phyloP scores from a whole-genome alignment of 2,888 invertebrate species.

The Nemapogon koenigi region DNA sequence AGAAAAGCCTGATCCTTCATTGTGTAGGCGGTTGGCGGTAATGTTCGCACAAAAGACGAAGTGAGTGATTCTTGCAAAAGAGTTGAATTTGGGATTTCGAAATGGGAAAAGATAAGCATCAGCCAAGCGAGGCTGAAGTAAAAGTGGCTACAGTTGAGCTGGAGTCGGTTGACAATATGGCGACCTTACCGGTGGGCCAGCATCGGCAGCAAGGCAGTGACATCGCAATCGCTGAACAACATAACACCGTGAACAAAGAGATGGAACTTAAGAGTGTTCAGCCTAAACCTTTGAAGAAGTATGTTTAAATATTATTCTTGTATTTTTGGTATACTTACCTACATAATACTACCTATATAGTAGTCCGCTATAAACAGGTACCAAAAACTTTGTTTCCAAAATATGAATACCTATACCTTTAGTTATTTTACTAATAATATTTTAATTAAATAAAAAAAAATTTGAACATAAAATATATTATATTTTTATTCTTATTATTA shows the following conservation, averaged over 20 bases:
- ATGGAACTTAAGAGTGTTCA: conserved; percentile 87
- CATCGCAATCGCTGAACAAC: conserved; percentile 79
- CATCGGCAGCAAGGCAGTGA: conserved; percentile 73
- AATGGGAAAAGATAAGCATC: conserved; percentile 60
- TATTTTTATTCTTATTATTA: too few relatives aligned
- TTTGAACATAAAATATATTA: too few relatives aligned
- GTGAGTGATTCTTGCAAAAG: conserved; percentile 5
- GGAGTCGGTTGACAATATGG: conserved; percentile 88
- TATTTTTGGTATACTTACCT: too few relatives aligned
- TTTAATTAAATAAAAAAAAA: too few relatives aligned
- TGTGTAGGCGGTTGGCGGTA: conserved; percentile 1
- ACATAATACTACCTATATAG: too few relatives aligned
- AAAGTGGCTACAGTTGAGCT: conserved; percentile 90
- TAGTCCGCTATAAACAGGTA: too few relatives aligned
- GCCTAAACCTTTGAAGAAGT: conserved; percentile 86
- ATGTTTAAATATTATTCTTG: conserved; percentile 28
- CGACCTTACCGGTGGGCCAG: conserved; percentile 84
- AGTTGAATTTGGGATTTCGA: conserved; percentile 18
- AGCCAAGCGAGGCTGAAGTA: conserved; percentile 73
- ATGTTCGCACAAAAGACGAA: neutral
- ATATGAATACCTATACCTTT: too few relatives aligned
- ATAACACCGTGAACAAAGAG: conserved; percentile 84
- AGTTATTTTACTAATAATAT: too few relatives aligned
- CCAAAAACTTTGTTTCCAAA: too few relatives aligned
- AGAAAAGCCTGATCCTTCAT: neutral